phyloP scores from a whole-genome alignment of 2,888 invertebrate species.

The Diarsia rubi region DNA sequence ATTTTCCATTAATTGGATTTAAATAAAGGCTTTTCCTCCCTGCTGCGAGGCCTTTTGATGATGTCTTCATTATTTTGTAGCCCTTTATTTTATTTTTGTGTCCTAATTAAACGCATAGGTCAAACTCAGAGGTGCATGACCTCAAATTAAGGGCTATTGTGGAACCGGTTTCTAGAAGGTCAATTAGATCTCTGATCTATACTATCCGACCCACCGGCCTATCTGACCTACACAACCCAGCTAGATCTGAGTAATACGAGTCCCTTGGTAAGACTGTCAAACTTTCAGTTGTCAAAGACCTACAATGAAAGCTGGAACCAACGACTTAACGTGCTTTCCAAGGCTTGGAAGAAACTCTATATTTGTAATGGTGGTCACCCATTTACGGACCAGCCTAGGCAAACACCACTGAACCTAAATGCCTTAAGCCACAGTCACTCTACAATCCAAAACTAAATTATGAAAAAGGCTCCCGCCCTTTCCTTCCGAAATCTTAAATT shows the following conservation, averaged over 20 bases:
- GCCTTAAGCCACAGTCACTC: not conserved
- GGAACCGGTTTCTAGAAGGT: not conserved
- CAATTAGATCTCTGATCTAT: not conserved
- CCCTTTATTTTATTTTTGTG: not conserved
- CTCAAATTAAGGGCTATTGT: not conserved
- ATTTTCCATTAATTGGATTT: constrained; percentile 51
- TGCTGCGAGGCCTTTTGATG: not conserved
- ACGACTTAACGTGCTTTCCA: not conserved
- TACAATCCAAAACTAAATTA: not conserved
- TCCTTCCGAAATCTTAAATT: constrained; percentile 37
- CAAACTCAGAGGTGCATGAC: not conserved
- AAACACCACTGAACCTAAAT: not conserved
- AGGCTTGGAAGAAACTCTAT: not conserved
- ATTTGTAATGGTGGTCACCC: not conserved
- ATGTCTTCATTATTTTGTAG: not conserved
- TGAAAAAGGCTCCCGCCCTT: not conserved
- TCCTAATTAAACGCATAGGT: not conserved
- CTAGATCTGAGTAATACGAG: not conserved
- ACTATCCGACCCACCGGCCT: not conserved
- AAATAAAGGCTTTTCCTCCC: constrained; percentile 25
- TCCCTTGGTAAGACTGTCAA: not conserved
- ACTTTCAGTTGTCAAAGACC: not conserved
- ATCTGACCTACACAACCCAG: too few species aligned
- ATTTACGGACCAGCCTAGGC: not conserved
- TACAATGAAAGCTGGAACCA: not conserved